Conservation (phyloP, 1,140 invertebrate genomes). For the Cephus cinctus region DNA sequence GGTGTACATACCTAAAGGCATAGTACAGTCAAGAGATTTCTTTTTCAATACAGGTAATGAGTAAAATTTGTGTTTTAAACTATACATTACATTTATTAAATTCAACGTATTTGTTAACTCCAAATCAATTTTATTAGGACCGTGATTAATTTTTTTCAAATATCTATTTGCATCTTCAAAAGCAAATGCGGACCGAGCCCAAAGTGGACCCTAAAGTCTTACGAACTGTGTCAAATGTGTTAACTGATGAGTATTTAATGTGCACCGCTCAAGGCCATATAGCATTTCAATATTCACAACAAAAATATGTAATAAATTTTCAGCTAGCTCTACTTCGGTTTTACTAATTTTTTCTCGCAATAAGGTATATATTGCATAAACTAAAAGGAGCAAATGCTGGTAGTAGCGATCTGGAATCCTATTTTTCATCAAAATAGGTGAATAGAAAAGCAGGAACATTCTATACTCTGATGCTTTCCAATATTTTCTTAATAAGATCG, state of each 20-base stretch:
- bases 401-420: neutral
- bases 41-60: too few species aligned
- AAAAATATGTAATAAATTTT: slow-evolving; percentile 7
- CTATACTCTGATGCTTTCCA: slow-evolving; percentile 16
- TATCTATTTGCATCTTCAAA: slow-evolving; percentile 14
- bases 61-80: too few species aligned
- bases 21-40: too few species aligned
- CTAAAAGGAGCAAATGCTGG: slow-evolving; percentile 2
- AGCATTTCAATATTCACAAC: neutral
- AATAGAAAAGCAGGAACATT: slow-evolving; percentile 5
- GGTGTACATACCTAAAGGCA: too few species aligned
- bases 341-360: neutral
- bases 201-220: slow-evolving; percentile 10
- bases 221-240: slow-evolving; percentile 3
- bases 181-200: slow-evolving; percentile 9
- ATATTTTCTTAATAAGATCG: slow-evolving; percentile 3
- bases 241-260: slow-evolving; percentile 15
- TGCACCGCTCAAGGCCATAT: slow-evolving; percentile 7
- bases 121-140: too few species aligned
- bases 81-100: too few species aligned
- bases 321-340: slow-evolving; percentile 7
- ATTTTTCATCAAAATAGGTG: neutral
- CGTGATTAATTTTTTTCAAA: too few species aligned
- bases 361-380: too few species aligned
- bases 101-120: too few species aligned